These are phyloP conservation scores for Athalia circularis DNA, from an alignment of 2,888 invertebrate species.

Conservation along the genomic window DNA sequence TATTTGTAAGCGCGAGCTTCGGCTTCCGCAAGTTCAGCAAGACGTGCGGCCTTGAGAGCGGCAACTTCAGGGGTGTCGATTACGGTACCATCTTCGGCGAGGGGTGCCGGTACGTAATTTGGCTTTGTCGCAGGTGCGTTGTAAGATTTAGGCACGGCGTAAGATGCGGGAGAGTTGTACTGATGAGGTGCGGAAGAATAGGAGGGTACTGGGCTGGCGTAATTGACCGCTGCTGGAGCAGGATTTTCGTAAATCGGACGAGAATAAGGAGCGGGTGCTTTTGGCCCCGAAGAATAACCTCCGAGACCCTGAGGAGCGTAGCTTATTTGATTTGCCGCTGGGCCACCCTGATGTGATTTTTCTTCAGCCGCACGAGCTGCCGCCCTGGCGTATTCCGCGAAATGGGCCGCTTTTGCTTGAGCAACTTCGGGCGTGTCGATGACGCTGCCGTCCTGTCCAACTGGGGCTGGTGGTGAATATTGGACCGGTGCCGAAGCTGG, in stretches of 20 bases:
- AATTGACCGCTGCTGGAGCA: conserved; percentile 43
- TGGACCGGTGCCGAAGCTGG: conserved; percentile 49
- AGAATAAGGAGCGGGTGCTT: conserved; percentile 21
- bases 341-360: conserved; percentile 48
- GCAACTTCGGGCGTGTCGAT: conserved; percentile 73
- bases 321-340: conserved; percentile 40
- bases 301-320: conserved; percentile 51
- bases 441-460: conserved; percentile 71
- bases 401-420: conserved; percentile 71
- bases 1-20: conserved; percentile 71
- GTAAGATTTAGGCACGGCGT: conserved; percentile 50
- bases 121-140: conserved; percentile 54
- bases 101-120: conserved; percentile 69
- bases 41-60: conserved; percentile 68
- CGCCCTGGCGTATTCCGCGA: conserved; percentile 70
- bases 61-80: conserved; percentile 72
- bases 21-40: conserved; percentile 70
- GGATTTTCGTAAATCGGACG: conserved; percentile 41
- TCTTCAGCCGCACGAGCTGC: conserved; percentile 68
- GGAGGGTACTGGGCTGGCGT: conserved; percentile 40
- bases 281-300: conserved; percentile 46
- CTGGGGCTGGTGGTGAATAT: conserved; percentile 68
- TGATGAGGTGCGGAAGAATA: conserved; percentile 46
- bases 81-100: conserved; percentile 71
- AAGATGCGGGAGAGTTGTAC: conserved; percentile 53